Conservation (phyloP, 2,797 vertebrate genomes). For the Myotis planiceps region DNA sequence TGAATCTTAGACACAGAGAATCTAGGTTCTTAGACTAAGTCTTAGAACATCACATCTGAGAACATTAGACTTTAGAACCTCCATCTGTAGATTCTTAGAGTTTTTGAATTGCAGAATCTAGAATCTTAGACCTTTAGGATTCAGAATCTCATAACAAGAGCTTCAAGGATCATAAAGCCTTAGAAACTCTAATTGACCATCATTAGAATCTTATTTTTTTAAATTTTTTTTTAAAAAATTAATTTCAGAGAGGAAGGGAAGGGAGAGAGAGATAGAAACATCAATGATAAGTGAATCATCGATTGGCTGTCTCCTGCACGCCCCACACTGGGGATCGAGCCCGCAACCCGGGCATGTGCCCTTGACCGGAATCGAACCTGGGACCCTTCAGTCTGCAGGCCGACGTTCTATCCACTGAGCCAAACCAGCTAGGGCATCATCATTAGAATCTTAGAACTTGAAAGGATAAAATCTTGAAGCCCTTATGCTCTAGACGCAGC, state of each 20-base stretch:
- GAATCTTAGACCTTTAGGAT: slow-evolving; percentile 21
- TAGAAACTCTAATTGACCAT: not conserved
- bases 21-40: slow-evolving; percentile 36
- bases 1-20: slow-evolving; percentile 40
- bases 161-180: not conserved
- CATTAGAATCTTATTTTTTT: not conserved
- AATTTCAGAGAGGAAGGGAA: too few relatives aligned
- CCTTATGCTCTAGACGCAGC: not conserved
- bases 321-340: too few relatives aligned
- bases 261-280: too few relatives aligned
- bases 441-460: slow-evolving; percentile 31
- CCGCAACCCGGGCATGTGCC: too few relatives aligned
- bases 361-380: too few relatives aligned
- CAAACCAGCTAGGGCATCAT: not conserved
- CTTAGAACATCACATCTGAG: slow-evolving; percentile 49
- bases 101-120: slow-evolving; percentile 47
- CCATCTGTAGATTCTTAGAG: slow-evolving; percentile 12
- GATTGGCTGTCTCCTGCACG: too few relatives aligned
- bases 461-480: slow-evolving; percentile 35
- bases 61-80: slow-evolving; percentile 25
- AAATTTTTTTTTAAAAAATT: too few relatives aligned
- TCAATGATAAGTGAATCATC: too few relatives aligned
- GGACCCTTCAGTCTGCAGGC: too few relatives aligned
- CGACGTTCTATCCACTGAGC: too few relatives aligned
- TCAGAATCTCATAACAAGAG: slow-evolving; percentile 22